Evolutionary conservation across 1,140 invertebrate species (phyloP), one percentile per base, ranked within the genome.

Genomic region (Globodera ellingtonae): DNA sequence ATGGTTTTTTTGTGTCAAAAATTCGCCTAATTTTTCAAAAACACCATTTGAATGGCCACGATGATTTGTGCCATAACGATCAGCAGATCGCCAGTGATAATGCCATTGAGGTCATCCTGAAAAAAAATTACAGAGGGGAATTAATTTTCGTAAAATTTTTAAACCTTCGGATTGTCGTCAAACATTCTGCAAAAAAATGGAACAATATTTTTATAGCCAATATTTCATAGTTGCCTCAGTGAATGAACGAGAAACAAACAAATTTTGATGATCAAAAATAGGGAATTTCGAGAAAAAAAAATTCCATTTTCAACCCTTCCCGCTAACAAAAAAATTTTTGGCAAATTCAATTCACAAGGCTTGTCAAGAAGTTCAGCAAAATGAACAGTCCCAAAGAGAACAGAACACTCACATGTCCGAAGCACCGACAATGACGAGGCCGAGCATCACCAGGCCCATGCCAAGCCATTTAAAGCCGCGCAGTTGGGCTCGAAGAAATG

Each of bases 41-140:
- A 93, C 82, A 98, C 92, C 56, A 97, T 92, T 72, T 86, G 88
- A 4, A 95, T 95, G 84, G 94, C 92, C 69, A 98, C 92, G 83
- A 98, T 96, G 2, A 98, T 62, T 75, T 89, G 88, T 5, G 95
- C 95, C 85, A 94, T 92, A 67, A 98, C 92, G 84, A 98, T 96
- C 4, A 98, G 91, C 50, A 96, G 89, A 91, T 98, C 95, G 47
- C 96, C 96, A 90, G 35, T 82, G 62, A 83, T 46, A 52, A 59
- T 46, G n/a, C 67, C 96, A 90, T 44, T 82, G 62, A 83, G 21
- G 56, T 47, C 46, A 6, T 47, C n/a, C 48, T 18, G 52, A 13
- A 84, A 7, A 52, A 67, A 67, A 8, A 35, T 35, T 2, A 35
- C 35, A 35, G 35, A 1, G 35, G 1, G 35, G 84, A 84, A 5